Percentiles rank a stretch among this genome's conserved stretches.
phyloP scores from a whole-genome alignment of 2,888 invertebrate genomes.

The Microctonus aethiopoides region DNA sequence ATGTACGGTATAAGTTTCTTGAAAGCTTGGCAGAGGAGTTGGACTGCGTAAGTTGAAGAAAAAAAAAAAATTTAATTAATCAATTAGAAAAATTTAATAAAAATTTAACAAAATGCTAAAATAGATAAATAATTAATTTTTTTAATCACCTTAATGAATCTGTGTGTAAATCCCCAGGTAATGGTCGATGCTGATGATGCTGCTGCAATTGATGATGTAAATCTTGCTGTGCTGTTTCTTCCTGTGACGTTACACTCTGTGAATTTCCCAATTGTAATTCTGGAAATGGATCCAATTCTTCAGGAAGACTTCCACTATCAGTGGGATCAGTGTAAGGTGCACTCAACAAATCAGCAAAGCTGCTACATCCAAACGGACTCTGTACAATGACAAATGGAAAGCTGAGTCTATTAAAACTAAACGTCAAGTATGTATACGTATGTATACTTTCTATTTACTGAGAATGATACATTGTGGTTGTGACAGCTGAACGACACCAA shows the following conservation, averaged over 20 bases:
- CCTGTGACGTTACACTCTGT: constrained; percentile 54
- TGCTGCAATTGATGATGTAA: constrained; percentile 54
- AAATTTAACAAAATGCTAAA: background rate
- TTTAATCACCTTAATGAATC: constrained; percentile 58
- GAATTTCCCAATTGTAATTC: constrained; percentile 71
- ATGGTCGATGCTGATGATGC: constrained; percentile 48
- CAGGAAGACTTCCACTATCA: constrained; percentile 74
- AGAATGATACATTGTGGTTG: constrained; percentile 23
- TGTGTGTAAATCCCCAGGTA: constrained; percentile 59
- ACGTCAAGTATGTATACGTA: background rate
- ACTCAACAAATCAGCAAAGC: constrained; percentile 82
- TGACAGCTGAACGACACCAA: constrained; percentile 35
- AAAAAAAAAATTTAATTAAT: background rate
- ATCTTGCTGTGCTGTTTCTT: constrained; percentile 57
- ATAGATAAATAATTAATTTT: background rate
- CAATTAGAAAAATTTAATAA: background rate
- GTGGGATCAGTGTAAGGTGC: constrained; percentile 78
- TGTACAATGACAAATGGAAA: constrained; percentile 59
- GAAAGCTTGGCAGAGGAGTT: constrained; percentile 83
- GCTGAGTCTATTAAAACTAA: background rate
- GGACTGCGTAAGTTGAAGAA: constrained; percentile 63
- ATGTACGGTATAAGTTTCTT: constrained; percentile 84
- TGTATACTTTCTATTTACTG: constrained; percentile 22
- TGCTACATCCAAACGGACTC: constrained; percentile 82
- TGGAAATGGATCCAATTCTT: constrained; percentile 80